Evolutionary conservation across 1,140 invertebrate species (phyloP), one percentile per base, ranked within the genome.

Genomic region (Druon quercuslanigerum): DNA sequence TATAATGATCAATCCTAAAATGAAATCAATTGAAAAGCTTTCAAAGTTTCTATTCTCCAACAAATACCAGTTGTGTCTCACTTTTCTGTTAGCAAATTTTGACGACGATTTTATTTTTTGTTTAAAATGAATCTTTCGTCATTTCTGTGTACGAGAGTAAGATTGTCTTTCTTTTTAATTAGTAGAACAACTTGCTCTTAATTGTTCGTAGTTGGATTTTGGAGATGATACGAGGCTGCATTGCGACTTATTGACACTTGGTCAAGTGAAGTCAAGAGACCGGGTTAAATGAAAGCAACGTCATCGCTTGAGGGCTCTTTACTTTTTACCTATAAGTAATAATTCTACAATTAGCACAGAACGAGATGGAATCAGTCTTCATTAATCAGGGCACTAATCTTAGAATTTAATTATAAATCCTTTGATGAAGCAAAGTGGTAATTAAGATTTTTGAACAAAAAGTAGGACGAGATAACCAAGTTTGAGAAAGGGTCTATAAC

Each of bases 191-290:
- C 33, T n/a, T n/a, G 46, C 57, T 7, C 13, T 66, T 3, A 66
- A 66, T 66, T 66, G 6, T n/a, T 40, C 40, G 25, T 66, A 14
- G 7, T 40, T 50, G 19, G 73, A 74, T 71, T 82, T 82, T 85
- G 81, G 60, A 78, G 75, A 84, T 77, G 78, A 71, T 17, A 51
- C 17, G 74, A 57, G 77, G 50, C 75, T 50, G 33, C 57, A 76
- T 72, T 57, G 51, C 54, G 82, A 84, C 85, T 85, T 88, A 88
- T 88, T 89, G 88, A 88, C 87, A 88, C 87, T 86, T 84, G 87
- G 87, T 88, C 87, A 89, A 89, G 86, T 88, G 87, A 88, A 85
- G 86, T 89, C 85, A 89, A 89, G 77, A 78, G 85, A 83, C 79
- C 72, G 86, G 87, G 88, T 88, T 85, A 87, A 89, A 82, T 84